Percentiles rank a stretch among this genome's conserved stretches.
Conservation (phyloP, 2,797 vertebrate genomes). For the Pelochelys cantorii region DNA sequence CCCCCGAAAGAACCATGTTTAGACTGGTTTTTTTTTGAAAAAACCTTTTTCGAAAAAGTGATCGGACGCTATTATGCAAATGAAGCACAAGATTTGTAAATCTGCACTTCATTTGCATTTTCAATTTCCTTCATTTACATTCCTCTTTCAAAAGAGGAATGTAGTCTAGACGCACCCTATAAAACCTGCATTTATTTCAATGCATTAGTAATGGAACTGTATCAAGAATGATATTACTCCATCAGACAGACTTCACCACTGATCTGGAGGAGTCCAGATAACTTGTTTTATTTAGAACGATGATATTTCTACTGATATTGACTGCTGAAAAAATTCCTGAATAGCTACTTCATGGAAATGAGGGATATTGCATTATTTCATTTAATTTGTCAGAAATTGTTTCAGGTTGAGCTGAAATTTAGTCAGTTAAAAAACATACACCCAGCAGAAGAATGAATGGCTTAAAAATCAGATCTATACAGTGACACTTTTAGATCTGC, state of each 20-base stretch:
- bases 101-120: too few relatives aligned
- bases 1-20: too few relatives aligned
- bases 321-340: neutral
- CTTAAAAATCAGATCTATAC: conserved; percentile 27
- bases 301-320: neutral
- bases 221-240: neutral
- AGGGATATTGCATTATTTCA: neutral
- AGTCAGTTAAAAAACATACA: conserved; percentile 51
- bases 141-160: too few relatives aligned
- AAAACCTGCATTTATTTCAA: neutral
- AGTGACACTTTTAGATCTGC: conserved; percentile 48
- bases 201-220: neutral
- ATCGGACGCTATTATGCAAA: too few relatives aligned
- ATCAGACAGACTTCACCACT: neutral
- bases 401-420: conserved; percentile 15
- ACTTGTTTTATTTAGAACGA: neutral
- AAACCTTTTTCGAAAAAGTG: too few relatives aligned
- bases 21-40: too few relatives aligned
- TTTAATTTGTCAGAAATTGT: conserved; percentile 39
- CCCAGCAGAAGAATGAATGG: conserved; percentile 17
- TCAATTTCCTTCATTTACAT: too few relatives aligned
- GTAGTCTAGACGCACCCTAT: too few relatives aligned
- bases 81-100: too few relatives aligned
- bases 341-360: neutral
- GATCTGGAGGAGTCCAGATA: neutral